phyloP scores from a whole-genome alignment of 2,888 invertebrate genomes.

The Pocota personata region DNA sequence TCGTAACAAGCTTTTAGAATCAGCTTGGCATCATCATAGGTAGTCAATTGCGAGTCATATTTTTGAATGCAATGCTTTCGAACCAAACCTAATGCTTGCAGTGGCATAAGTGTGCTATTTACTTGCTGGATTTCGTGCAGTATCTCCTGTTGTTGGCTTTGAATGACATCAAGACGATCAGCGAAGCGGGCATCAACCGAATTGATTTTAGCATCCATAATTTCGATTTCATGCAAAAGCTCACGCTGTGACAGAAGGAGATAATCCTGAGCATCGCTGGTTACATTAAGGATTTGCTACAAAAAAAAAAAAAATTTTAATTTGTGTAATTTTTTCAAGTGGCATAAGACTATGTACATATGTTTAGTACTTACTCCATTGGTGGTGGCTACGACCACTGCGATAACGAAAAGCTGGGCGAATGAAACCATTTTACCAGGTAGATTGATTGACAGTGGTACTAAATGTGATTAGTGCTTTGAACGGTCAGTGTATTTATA shows the following conservation, averaged over 20 bases:
- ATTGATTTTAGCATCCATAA: neutral
- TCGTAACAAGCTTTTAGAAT: neutral
- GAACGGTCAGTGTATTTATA: neutral
- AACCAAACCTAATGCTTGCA: slow-evolving; percentile 13
- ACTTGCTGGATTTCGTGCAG: slow-evolving; percentile 13
- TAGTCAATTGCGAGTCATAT: slow-evolving; percentile 3
- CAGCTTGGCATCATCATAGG: neutral
- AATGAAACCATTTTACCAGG: neutral
- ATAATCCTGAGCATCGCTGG: slow-evolving; percentile 22
- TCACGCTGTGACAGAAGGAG: slow-evolving; percentile 25
- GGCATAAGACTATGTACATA: neutral
- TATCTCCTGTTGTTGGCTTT: slow-evolving; percentile 6
- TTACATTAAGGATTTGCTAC: neutral
- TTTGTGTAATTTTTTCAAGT: no score
- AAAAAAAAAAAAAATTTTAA: neutral
- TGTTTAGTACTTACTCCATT: neutral
- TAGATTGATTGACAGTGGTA: neutral
- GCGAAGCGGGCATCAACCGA: neutral
- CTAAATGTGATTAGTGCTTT: neutral
- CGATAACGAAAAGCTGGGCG: neutral
- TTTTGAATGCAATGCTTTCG: slow-evolving; percentile 55
- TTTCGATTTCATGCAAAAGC: slow-evolving; percentile 15
- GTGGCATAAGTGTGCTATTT: slow-evolving; percentile 2
- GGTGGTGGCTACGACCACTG: neutral
- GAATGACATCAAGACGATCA: slow-evolving; percentile 12